These are phyloP conservation scores for Nicator chloris DNA, from an alignment of 2,113 vertebrate species.

Conservation along the genomic window DNA sequence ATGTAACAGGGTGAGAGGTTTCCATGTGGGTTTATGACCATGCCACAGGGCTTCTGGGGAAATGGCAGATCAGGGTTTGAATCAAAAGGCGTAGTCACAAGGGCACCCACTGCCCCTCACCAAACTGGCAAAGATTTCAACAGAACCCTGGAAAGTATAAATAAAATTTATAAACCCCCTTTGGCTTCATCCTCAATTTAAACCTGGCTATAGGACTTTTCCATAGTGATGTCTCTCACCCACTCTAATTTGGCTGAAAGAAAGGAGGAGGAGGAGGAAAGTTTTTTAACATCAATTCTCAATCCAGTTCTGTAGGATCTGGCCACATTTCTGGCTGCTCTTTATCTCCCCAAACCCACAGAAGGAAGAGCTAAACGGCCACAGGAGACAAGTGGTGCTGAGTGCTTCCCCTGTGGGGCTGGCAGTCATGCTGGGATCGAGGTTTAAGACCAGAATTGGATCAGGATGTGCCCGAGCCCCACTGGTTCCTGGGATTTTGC, in stretches of 20 bases:
- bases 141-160: not conserved
- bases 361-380: not conserved
- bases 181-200: not conserved
- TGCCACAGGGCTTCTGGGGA: not conserved
- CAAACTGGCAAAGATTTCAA: not conserved
- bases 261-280: not conserved
- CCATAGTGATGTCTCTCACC: not conserved
- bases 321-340: not conserved
- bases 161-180: not conserved
- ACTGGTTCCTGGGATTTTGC: not conserved
- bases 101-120: not conserved
- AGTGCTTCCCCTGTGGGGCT: not conserved
- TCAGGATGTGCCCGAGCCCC: rapidly evolving
- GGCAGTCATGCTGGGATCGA: not conserved
- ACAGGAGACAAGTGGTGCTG: rapidly evolving
- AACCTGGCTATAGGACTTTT: not conserved
- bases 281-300: not conserved
- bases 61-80: not conserved
- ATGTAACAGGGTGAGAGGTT: not conserved
- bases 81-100: not conserved
- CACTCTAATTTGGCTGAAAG: not conserved
- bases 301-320: not conserved
- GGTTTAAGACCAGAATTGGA: rapidly evolving
- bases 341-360: not conserved
- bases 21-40: not conserved